These are phyloP conservation scores for Chrysaora quinquecirrha DNA, from an alignment of 30 jellyfish, hydroid and myxozoan genomes.

Conservation along the genomic window DNA sequence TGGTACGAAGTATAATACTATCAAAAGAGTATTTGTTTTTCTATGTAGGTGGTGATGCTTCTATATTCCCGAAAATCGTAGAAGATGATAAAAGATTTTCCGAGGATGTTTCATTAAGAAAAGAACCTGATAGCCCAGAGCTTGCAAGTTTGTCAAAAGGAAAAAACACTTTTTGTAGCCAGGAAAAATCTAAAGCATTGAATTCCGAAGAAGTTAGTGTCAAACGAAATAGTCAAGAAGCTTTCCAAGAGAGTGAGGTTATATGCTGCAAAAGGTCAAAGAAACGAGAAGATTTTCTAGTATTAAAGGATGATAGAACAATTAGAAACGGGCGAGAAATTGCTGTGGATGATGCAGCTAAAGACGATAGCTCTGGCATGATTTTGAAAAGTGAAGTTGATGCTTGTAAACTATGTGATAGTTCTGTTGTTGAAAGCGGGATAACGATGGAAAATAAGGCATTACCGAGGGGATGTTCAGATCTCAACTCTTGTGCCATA, in stretches of 20 bases:
- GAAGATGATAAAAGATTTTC: not conserved
- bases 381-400: not conserved
- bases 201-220: not conserved
- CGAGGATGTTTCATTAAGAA: no score
- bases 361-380: not conserved
- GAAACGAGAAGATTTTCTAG: not conserved
- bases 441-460: no score
- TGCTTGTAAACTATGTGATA: no score
- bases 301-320: not conserved
- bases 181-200: not conserved
- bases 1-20: no score
- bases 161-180: not conserved
- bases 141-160: not conserved
- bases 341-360: not conserved
- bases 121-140: not conserved
- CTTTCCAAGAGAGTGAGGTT: not conserved
- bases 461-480: not conserved
- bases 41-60: slow-evolving; percentile 93
- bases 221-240: not conserved
- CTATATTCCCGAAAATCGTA: slow-evolving; percentile 53
- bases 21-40: no score
- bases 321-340: not conserved
- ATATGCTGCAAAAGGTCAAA: not conserved
- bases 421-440: no score
- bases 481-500: not conserved